Evolutionary conservation across 2,888 invertebrate species (phyloP).

Genomic region (Pteria penguin): DNA sequence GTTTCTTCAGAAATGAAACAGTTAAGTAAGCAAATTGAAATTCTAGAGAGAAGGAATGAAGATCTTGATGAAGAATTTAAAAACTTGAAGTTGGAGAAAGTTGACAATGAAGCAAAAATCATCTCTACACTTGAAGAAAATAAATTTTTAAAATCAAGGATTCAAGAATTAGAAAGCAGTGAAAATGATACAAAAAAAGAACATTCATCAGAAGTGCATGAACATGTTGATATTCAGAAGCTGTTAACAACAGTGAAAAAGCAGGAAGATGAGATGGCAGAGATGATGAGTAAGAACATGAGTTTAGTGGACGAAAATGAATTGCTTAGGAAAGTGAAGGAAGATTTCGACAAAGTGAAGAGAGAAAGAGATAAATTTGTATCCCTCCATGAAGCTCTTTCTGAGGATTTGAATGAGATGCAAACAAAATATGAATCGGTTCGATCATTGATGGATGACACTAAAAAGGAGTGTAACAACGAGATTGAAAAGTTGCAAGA

Average conservation of each 20-base stretch:
- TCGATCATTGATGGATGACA: constrained; percentile 54
- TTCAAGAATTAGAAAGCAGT: neutral
- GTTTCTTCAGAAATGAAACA: no score
- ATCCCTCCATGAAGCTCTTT: constrained; percentile 12
- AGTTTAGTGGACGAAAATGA: constrained; percentile 31
- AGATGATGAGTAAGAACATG: constrained; percentile 30
- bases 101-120: neutral
- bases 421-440: constrained; percentile 59
- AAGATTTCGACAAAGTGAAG: constrained; percentile 22
- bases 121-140: neutral
- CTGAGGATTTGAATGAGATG: constrained; percentile 43
- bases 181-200: neutral
- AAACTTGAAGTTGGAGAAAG: constrained; percentile 11
- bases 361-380: constrained; percentile 23
- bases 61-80: constrained; percentile 30
- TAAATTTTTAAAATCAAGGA: neutral
- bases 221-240: constrained; percentile 31
- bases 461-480: constrained; percentile 56
- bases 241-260: constrained; percentile 22
- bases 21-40: no score
- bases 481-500: constrained; percentile 54
- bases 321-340: constrained; percentile 9
- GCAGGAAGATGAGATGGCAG: constrained; percentile 32
- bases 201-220: neutral
- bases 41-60: constrained; percentile 38